Conservation (phyloP, 2,888 invertebrate species). For the Furcula furcula region DNA sequence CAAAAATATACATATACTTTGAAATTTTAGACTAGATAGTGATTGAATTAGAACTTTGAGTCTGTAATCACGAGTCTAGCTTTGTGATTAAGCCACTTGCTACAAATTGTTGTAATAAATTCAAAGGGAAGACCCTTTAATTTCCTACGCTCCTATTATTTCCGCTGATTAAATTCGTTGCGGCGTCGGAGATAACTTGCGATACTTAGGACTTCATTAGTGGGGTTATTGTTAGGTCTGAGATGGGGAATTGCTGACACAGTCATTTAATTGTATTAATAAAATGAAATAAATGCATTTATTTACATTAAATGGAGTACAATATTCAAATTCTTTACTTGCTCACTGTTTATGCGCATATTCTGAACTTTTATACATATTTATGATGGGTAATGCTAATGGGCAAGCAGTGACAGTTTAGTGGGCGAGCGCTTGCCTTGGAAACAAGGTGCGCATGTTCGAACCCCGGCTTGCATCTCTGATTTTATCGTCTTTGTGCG, state of each 20-base stretch:
- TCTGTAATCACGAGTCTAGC: slow-evolving; percentile 11
- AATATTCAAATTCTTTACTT: too few species aligned
- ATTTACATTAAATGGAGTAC: too few species aligned
- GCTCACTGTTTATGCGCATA: too few species aligned
- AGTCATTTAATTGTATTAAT: too few species aligned
- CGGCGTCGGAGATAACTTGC: slow-evolving; percentile 23
- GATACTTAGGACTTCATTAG: slow-evolving; percentile 31
- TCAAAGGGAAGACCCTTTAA: slow-evolving; percentile 20
- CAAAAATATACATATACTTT: neutral
- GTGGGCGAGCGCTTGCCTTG: too few species aligned
- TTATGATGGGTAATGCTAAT: too few species aligned
- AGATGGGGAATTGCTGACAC: neutral
- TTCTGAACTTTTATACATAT: too few species aligned
- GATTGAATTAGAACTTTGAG: slow-evolving; percentile 4
- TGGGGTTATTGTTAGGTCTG: slow-evolving; percentile 15
- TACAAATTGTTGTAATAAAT: slow-evolving; percentile 31
- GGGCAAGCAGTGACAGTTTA: too few species aligned
- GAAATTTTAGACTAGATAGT: slow-evolving; percentile 5
- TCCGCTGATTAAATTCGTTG: slow-evolving; percentile 30
- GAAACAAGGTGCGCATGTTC: too few species aligned
- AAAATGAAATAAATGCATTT: too few species aligned
- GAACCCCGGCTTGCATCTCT: too few species aligned
- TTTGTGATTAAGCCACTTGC: slow-evolving; percentile 23
- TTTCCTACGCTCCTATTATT: slow-evolving; percentile 23
- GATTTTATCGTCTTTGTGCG: too few species aligned